These are phyloP conservation scores for Ectropis crepuscularia DNA, from an alignment of 2,888 invertebrate species.

Conservation along the genomic window DNA sequence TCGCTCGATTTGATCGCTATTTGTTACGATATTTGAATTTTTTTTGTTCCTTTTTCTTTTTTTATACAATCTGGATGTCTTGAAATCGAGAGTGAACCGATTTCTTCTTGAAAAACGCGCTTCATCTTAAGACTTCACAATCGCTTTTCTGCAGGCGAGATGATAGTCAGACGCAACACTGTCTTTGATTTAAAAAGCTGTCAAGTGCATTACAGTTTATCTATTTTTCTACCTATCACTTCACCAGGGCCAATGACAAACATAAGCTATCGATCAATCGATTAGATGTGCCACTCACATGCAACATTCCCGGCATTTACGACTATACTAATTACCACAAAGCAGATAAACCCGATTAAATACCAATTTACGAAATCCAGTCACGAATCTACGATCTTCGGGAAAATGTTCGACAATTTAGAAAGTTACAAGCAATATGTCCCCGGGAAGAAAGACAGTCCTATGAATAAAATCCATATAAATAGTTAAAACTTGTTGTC, in stretches of 20 bases:
- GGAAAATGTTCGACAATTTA: conserved; percentile 8
- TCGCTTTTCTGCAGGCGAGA: too few species aligned
- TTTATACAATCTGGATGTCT: too few species aligned
- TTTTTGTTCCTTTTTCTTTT: too few species aligned
- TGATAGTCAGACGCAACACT: background rate
- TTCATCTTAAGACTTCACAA: too few species aligned
- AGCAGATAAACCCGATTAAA: conserved; percentile 60
- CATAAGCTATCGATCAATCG: background rate
- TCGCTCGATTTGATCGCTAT: too few species aligned
- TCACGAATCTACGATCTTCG: conserved; percentile 27
- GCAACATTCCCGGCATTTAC: background rate
- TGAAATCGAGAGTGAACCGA: too few species aligned
- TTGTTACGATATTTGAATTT: too few species aligned
- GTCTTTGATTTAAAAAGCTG: background rate
- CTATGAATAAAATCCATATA: conserved; percentile 28
- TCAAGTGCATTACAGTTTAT: too few species aligned
- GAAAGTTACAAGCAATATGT: conserved; percentile 18
- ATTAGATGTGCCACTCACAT: background rate
- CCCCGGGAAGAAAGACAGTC: conserved; percentile 12
- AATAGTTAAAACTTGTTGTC: conserved; percentile 21
- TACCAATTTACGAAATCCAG: conserved; percentile 66
- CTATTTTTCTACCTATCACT: too few species aligned
- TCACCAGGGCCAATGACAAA: background rate
- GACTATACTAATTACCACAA: conserved; percentile 51
- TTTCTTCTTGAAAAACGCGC: too few species aligned